Percentiles rank a stretch among this genome's conserved stretches.
Conservation (phyloP, 92 coral and sea anemone species). For the Porites evermanni region DNA sequence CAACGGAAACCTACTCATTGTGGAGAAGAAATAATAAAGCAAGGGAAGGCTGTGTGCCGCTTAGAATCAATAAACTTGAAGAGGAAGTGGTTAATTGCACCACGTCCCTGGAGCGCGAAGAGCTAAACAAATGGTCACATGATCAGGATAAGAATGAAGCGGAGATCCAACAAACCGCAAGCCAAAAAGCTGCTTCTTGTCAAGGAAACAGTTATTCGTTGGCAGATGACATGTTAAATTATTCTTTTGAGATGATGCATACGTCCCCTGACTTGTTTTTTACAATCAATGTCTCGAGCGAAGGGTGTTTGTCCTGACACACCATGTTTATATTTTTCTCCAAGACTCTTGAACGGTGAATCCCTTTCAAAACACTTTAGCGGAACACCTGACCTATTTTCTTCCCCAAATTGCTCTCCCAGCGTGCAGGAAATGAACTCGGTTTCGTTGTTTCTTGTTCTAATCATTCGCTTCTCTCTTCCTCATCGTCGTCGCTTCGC, state of each 20-base stretch:
- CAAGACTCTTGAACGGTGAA: not conserved
- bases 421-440: slow-evolving; percentile 6
- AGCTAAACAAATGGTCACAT: not conserved
- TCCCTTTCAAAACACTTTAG: not conserved
- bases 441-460: slow-evolving; percentile 3
- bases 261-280: slow-evolving; percentile 10
- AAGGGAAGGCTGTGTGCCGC: no score
- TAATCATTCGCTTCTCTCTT: not conserved
- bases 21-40: no score
- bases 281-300: not conserved
- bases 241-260: not conserved
- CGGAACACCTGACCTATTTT: not conserved
- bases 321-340: not conserved
- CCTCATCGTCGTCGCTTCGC: not conserved
- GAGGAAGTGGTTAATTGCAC: no score
- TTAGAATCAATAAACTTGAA: no score
- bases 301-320: not conserved
- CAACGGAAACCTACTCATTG: no score
- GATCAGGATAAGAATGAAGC: not conserved
- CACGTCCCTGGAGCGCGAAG: no score
- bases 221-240: not conserved
- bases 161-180: not conserved
- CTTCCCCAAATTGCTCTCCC: not conserved
- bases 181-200: not conserved
- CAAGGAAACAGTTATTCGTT: not conserved